A percentile compares a stretch with the other conserved stretches of the same genome.
phyloP scores from a whole-genome alignment of 2,888 invertebrate genomes.

The Platycnemis pennipes region DNA sequence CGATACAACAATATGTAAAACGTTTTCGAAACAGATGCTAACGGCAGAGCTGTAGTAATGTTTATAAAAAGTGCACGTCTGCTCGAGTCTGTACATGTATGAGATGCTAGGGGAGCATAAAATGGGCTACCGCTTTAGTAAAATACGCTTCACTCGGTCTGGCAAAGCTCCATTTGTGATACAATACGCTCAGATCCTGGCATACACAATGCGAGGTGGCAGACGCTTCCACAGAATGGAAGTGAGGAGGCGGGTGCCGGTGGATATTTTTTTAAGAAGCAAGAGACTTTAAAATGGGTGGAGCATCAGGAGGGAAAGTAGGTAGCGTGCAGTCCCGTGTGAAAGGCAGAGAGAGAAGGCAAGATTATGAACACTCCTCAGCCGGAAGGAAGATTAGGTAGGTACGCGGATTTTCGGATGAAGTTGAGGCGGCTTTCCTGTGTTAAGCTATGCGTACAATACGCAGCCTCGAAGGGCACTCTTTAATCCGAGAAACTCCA shows the following conservation, averaged over 20 bases:
- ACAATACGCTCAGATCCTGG: conserved; percentile 24
- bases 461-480: not conserved
- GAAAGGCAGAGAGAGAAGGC: not conserved
- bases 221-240: not conserved
- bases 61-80: not conserved
- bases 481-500: not conserved
- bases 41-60: not conserved
- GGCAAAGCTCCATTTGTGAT: conserved; percentile 52
- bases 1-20: not conserved
- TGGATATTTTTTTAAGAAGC: not conserved
- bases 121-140: conserved; percentile 4
- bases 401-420: not conserved
- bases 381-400: not conserved
- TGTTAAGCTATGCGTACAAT: not conserved
- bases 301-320: not conserved
- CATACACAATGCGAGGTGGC: conserved; percentile 40
- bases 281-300: not conserved
- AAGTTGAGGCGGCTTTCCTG: not conserved
- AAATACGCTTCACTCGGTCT: conserved; percentile 46
- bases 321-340: not conserved
- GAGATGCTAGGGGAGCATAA: not conserved
- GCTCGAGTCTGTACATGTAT: not conserved
- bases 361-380: not conserved
- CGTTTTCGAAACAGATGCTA: not conserved
- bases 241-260: not conserved